These are phyloP conservation scores for Eumeta japonica DNA, from an alignment of 1,140 invertebrate species.

Conservation along the genomic window DNA sequence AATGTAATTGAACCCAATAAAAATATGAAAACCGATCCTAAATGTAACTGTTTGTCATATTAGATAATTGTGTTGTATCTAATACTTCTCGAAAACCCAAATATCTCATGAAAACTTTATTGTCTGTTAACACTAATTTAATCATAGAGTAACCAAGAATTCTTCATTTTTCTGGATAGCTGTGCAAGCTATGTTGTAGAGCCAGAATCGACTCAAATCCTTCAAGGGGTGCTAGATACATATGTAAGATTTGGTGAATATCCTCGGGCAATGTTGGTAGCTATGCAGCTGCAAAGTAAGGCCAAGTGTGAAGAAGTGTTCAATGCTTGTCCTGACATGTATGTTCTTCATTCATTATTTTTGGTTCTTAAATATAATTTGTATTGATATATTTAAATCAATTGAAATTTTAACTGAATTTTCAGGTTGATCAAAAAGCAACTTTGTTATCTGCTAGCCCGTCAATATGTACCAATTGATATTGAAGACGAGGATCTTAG, in stretches of 20 bases:
- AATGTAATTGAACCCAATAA: no score
- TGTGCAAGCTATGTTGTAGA: constrained; percentile 98
- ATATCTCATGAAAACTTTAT: no score
- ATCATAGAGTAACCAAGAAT: no score
- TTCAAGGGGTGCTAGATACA: constrained; percentile 84
- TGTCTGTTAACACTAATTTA: no score
- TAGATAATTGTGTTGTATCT: no score
- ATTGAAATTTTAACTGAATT: constrained; percentile 17
- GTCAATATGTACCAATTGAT: constrained; percentile 85
- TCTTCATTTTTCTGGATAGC: no score
- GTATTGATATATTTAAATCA: constrained; percentile 3
- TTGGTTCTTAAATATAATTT: background rate
- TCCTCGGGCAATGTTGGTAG: constrained; percentile 89
- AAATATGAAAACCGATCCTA: no score
- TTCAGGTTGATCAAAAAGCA: constrained; percentile 88
- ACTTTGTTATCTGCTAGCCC: constrained; percentile 93
- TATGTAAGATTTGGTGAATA: constrained; percentile 92
- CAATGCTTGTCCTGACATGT: constrained; percentile 81
- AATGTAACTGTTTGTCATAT: no score
- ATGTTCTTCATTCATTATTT: constrained; percentile 57
- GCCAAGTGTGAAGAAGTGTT: constrained; percentile 85
- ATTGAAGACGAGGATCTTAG: constrained; percentile 84
- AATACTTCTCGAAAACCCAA: no score
- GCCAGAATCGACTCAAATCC: constrained; percentile 89
- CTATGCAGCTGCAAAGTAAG: constrained; percentile 92